phyloP scores from a whole-genome alignment of 2,888 invertebrate species.

The Ptycholaimellus sp. region DNA sequence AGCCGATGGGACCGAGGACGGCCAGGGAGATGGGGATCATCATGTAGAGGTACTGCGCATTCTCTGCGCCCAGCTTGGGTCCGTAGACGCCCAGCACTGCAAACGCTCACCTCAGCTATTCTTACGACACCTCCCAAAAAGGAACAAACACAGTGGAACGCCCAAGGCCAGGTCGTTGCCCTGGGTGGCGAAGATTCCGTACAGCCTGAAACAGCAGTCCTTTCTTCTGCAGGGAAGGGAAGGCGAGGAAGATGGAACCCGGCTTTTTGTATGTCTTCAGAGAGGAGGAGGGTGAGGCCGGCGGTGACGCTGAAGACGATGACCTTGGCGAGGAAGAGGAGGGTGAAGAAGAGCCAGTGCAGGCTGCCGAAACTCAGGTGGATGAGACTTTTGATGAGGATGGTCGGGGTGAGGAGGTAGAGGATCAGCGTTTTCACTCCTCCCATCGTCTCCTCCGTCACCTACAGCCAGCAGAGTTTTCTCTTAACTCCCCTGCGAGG shows the following conservation, averaged over 20 bases:
- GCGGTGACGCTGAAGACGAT: conserved; percentile 56
- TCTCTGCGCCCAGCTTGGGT: conserved; percentile 62
- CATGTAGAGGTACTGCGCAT: conserved; percentile 63
- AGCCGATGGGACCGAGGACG: conserved; percentile 69
- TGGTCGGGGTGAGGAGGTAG: conserved; percentile 66
- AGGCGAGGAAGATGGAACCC: no score
- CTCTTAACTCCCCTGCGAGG: no score
- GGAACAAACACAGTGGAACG: conserved; percentile 58
- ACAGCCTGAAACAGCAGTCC: no score
- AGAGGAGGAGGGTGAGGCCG: conserved; percentile 47
- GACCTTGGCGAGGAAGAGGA: conserved; percentile 59
- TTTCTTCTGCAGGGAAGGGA: no score
- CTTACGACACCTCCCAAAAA: conserved; percentile 1
- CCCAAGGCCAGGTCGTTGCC: conserved; percentile 93
- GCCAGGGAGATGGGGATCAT: conserved; percentile 79
- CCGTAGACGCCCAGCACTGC: conserved; percentile 60
- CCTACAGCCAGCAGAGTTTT: conserved; percentile 17
- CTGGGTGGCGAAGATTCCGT: conserved; percentile 80
- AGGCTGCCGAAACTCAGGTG: conserved; percentile 52
- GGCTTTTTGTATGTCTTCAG: conserved; percentile 48
- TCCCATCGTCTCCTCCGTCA: conserved; percentile 32
- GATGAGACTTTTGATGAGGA: conserved; percentile 69
- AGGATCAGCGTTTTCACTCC: conserved; percentile 66
- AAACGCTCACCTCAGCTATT: conserved; percentile 13
- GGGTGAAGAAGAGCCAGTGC: conserved; percentile 68